phyloP scores from a whole-genome alignment of 2,797 vertebrate genomes.

The Danio kyathit region DNA sequence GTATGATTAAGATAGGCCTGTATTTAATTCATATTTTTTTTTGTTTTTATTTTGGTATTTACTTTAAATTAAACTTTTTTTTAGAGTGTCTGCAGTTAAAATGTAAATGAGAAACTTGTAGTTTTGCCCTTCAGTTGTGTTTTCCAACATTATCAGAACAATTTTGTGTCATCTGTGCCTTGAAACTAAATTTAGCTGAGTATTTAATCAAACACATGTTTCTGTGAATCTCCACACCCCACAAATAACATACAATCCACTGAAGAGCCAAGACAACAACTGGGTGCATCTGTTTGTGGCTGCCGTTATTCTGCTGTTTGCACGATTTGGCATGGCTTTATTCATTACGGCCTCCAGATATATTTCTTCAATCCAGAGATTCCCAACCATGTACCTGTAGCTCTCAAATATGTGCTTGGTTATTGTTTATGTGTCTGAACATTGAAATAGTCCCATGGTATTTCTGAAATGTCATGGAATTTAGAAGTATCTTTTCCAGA shows the following conservation, averaged over 20 bases:
- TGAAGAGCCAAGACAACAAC: constrained; percentile 27
- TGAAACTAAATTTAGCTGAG: not conserved
- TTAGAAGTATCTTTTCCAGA: too few species aligned
- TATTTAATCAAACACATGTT: not conserved
- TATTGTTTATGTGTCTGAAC: too few species aligned
- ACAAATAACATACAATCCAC: constrained; percentile 64
- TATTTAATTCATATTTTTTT: too few species aligned
- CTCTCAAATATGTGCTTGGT: not conserved
- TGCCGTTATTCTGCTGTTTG: not conserved
- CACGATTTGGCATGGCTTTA: too few species aligned
- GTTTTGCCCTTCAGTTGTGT: too few species aligned
- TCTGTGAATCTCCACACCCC: constrained; percentile 46
- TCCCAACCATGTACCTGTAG: too few species aligned
- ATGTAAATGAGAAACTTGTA: not conserved
- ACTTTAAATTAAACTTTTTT: not conserved
- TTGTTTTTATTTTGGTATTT: not conserved
- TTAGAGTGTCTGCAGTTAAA: not conserved
- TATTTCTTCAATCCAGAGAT: too few species aligned
- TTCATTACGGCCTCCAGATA: too few species aligned
- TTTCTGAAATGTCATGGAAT: too few species aligned
- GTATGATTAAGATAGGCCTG: too few species aligned
- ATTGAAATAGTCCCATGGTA: too few species aligned
- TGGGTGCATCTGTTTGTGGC: not conserved
- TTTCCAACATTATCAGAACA: not conserved
- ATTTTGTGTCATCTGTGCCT: not conserved